phyloP scores from a whole-genome alignment of 2,888 invertebrate species.

The Troglohyphantes excavatus region DNA sequence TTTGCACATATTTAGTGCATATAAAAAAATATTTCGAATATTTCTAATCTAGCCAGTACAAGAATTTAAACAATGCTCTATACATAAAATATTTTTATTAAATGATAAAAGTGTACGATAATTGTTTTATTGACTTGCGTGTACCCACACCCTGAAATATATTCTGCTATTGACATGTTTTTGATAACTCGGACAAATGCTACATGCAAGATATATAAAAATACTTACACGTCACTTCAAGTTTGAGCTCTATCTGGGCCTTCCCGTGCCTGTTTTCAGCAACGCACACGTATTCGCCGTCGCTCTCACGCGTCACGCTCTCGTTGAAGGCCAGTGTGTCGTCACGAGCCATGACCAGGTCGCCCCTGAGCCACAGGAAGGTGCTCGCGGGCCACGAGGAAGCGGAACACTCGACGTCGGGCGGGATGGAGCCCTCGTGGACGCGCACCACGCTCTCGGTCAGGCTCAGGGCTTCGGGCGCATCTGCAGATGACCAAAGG shows the following conservation, averaged over 20 bases:
- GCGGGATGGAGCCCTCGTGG: slow-evolving; percentile 81
- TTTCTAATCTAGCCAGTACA: no score
- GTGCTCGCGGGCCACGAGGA: slow-evolving; percentile 85
- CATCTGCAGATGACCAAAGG: slow-evolving; percentile 84
- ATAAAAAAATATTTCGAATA: no score
- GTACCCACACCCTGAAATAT: no score
- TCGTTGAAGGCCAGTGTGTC: slow-evolving; percentile 86
- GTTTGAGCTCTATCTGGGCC: slow-evolving; percentile 87
- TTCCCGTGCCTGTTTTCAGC: slow-evolving; percentile 89
- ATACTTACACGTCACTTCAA: slow-evolving; percentile 93
- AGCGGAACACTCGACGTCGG: slow-evolving; percentile 80
- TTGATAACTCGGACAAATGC: no score
- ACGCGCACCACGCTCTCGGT: slow-evolving; percentile 83
- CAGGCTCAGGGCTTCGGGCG: slow-evolving; percentile 92
- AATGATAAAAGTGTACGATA: no score
- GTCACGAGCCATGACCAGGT: slow-evolving; percentile 83
- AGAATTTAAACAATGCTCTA: no score
- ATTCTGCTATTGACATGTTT: no score
- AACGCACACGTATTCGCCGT: slow-evolving; percentile 89
- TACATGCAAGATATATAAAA: not conserved
- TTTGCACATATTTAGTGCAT: no score
- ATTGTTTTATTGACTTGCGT: no score
- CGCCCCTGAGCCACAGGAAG: slow-evolving; percentile 88
- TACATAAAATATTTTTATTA: no score
- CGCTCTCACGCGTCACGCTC: slow-evolving; percentile 88